Conservation (phyloP, 2,797 vertebrate genomes). For the Oophaga sylvatica region DNA sequence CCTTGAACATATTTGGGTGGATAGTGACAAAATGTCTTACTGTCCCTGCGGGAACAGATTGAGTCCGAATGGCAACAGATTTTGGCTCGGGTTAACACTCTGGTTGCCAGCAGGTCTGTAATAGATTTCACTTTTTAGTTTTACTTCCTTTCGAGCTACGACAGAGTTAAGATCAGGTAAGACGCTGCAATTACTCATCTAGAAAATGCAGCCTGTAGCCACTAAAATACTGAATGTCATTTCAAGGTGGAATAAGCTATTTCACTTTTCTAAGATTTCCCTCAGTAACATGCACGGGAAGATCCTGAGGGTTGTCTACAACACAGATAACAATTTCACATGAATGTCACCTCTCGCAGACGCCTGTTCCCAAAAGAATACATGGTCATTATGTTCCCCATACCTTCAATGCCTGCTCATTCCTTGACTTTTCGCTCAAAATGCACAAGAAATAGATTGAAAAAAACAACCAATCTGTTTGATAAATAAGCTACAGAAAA, state of each 20-base stretch:
- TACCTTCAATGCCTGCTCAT: not conserved
- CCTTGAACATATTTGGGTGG: conserved; percentile 18
- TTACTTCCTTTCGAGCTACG: not conserved
- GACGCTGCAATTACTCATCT: conserved; percentile 55
- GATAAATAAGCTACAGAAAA: not conserved
- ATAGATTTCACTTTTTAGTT: not conserved
- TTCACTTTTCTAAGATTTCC: conserved; percentile 49
- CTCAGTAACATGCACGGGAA: conserved; percentile 48
- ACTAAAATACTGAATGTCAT: conserved; percentile 51
- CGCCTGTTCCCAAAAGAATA: conserved; percentile 45
- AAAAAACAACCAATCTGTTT: not conserved
- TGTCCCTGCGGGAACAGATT: conserved; percentile 42
- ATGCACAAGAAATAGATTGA: not conserved
- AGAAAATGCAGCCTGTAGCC: conserved; percentile 51
- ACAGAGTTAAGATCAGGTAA: conserved; percentile 54
- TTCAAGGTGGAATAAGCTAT: conserved; percentile 51
- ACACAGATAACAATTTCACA: conserved; percentile 54
- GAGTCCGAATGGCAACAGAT: not conserved
- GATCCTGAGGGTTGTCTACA: conserved; percentile 48
- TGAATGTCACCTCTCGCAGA: conserved; percentile 56
- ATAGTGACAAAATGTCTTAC: conserved; percentile 40
- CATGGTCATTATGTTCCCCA: conserved; percentile 39
- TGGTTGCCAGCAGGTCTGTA: not conserved
- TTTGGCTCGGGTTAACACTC: conserved; percentile 28
- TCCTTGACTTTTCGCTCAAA: not conserved